A percentile compares a stretch with the other conserved stretches of the same genome.
These are phyloP conservation scores for Oriolus oriolus DNA, from an alignment of 2,113 vertebrate genomes.

Conservation along the genomic window DNA sequence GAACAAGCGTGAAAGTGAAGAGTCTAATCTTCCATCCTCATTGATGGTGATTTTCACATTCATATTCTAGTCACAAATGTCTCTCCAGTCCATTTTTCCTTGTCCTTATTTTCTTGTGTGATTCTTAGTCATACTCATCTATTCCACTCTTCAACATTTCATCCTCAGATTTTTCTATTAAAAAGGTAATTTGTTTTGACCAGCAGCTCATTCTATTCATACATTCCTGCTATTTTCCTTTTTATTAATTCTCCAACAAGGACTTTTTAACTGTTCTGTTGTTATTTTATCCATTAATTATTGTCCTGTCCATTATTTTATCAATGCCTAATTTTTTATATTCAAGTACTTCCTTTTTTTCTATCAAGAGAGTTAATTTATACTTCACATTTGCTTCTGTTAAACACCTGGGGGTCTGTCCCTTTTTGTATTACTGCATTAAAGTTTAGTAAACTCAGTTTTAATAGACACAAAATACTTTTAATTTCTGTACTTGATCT, in stretches of 20 bases:
- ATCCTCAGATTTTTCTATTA: not conserved
- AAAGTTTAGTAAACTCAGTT: not conserved
- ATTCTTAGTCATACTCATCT: not conserved
- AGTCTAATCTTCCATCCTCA: not conserved
- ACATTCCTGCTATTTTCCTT: not conserved
- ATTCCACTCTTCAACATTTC: not conserved
- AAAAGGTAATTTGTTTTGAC: not conserved
- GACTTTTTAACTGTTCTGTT: not conserved
- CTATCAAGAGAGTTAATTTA: not conserved
- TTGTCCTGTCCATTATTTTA: not conserved
- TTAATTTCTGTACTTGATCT: not conserved
- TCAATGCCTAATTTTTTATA: not conserved
- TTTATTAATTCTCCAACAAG: not conserved
- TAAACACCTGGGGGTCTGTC: not conserved
- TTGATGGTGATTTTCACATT: not conserved
- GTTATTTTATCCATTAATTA: not conserved
- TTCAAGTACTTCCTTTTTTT: not conserved
- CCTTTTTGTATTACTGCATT: not conserved
- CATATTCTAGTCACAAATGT: not conserved
- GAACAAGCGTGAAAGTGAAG: not conserved
- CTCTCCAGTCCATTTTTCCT: not conserved
- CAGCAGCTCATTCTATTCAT: not conserved
- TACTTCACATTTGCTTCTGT: not conserved
- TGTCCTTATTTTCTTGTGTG: not conserved
- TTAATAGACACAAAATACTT: not conserved